Evolutionary conservation across 2,888 invertebrate genomes (phyloP).

Genomic region (Osmoderma eremita): DNA sequence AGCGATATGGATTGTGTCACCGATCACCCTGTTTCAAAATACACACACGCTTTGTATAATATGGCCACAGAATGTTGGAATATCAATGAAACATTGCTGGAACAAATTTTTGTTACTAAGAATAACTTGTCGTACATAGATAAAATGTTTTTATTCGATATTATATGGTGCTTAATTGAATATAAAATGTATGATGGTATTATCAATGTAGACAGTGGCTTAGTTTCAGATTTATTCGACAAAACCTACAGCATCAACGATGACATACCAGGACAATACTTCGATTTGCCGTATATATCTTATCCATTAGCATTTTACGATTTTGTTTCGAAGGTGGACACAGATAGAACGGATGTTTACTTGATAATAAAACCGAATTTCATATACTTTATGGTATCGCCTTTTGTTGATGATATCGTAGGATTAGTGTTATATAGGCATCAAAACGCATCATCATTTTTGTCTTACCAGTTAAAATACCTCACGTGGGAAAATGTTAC

Average conservation of each 20-base stretch:
- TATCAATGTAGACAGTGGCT: too few relatives aligned
- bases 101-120: background rate
- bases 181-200: background rate
- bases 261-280: background rate
- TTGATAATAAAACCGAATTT: slow-evolving; percentile 13
- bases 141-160: slow-evolving; percentile 1
- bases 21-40: slow-evolving; percentile 7
- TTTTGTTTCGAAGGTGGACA: background rate
- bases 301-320: slow-evolving; percentile 5
- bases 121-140: background rate
- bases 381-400: background rate
- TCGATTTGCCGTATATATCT: background rate
- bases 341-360: background rate
- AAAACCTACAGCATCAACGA: background rate
- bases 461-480: slow-evolving; percentile 6
- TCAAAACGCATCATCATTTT: background rate
- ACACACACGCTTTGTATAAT: background rate
- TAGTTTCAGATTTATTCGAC: slow-evolving; percentile 3
- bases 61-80: slow-evolving; percentile 7
- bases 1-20: background rate
- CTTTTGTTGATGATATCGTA: background rate
- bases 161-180: background rate
- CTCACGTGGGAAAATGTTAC: background rate
- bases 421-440: background rate
- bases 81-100: background rate